Base-by-base conservation (phyloP, 2,888 invertebrate genomes). In the Achlya flavicornis region DNA sequence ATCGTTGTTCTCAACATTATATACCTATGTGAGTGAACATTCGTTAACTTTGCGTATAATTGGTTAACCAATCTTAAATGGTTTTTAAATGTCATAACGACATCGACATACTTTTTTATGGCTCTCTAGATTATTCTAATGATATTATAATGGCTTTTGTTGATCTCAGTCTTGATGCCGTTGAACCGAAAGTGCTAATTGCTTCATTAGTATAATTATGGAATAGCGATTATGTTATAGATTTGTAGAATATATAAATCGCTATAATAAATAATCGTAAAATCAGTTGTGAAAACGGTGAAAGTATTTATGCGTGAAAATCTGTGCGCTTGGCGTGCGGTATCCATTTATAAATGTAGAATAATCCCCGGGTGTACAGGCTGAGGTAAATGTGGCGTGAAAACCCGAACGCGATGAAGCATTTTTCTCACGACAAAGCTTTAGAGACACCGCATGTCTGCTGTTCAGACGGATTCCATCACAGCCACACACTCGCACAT, bases 271-370 rank as follows among this genome's bases (percentile, higher is more conserved):
- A 53, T 19, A 53, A 19, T 10, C 19, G 16, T 53, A 79, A 75
- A 71, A 77, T 75, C 75, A 75, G 66, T 76, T 76, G 74, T 72
- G 78, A 71, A 77, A 75, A 68, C 74, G 70, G 65, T 76, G 71
- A 71, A 81, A 80, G 84, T 82, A 84, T 85, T 83, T 85, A 83
- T 81, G 78, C 78, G 80, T 81, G 81, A 80, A 89, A 89, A 89
- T 87, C 85, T 85, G 81, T 85, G 85, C 82, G 84, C 78, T 80
- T 84, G 79, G 83, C 83, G 78, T 85, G 77, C 80, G 83, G 80
- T 86, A 88, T 89, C 87, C 90, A 90, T 90, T 91, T 90, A 89
- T 89, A 90, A 89, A 90, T 85, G 85, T 83, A 82, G 87, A 87
- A 87, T 89, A 90, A 90, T 88, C 86, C 86, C 79, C 68, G 73